Percentiles rank a stretch among this genome's conserved stretches.
Conservation (phyloP, 2,797 vertebrate genomes). For the Tamandua tetradactyla region DNA sequence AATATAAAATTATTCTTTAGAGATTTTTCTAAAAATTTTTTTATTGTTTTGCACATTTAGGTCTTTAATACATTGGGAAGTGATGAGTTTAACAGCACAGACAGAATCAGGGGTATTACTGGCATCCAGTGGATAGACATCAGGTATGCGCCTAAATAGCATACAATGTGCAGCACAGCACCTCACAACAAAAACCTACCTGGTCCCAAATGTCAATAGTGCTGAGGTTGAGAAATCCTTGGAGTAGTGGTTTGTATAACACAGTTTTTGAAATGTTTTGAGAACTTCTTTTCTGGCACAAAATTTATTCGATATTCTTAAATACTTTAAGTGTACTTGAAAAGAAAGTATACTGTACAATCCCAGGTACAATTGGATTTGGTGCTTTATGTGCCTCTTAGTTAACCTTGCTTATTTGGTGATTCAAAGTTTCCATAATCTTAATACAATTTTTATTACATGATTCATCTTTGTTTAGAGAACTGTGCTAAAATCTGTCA, state of each 20-base stretch:
- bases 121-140: not conserved
- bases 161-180: not conserved
- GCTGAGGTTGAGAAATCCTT: not conserved
- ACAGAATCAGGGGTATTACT: not conserved
- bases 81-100: not conserved
- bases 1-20: not conserved
- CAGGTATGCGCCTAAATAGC: not conserved
- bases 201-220: not conserved
- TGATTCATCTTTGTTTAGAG: not conserved
- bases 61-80: not conserved
- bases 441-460: slow-evolving; percentile 2
- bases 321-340: not conserved
- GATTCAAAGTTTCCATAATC: slow-evolving; percentile 45
- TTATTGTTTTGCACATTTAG: not conserved
- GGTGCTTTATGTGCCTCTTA: not conserved
- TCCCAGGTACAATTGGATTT: not conserved
- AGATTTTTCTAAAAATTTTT: not conserved
- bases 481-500: not conserved
- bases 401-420: slow-evolving; percentile 30
- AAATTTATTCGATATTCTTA: not conserved
- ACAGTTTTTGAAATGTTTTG: not conserved
- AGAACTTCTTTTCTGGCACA: not conserved
- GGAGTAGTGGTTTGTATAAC: not conserved
- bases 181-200: not conserved
- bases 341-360: not conserved